Conservation (phyloP, 2,888 invertebrate genomes). For the Acleris emargana region DNA sequence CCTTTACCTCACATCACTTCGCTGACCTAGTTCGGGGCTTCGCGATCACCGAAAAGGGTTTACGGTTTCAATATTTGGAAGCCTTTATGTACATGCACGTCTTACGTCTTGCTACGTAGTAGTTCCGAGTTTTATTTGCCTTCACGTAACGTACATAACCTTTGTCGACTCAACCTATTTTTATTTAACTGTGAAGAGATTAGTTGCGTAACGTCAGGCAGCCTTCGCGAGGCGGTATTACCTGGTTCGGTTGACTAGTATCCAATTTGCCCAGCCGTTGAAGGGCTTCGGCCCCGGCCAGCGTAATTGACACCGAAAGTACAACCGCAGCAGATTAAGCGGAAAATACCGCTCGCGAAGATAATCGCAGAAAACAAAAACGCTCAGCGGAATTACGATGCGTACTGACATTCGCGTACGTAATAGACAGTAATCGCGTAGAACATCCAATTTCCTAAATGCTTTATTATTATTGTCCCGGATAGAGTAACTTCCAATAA, state of each 20-base stretch:
- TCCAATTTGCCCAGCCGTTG: constrained; percentile 76
- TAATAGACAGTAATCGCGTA: constrained; percentile 60
- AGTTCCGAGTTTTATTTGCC: constrained; percentile 42
- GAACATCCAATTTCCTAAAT: constrained; percentile 68
- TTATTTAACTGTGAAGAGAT: constrained; percentile 54
- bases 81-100: constrained; percentile 53
- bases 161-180: constrained; percentile 47
- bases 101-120: constrained; percentile 45
- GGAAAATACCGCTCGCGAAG: constrained; percentile 58
- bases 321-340: constrained; percentile 68
- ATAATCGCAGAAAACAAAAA: constrained; percentile 61
- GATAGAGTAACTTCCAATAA: constrained; percentile 66
- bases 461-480: constrained; percentile 68
- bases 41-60: constrained; percentile 70
- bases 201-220: constrained; percentile 62
- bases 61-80: constrained; percentile 77
- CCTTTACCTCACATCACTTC: constrained; percentile 55
- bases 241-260: constrained; percentile 71
- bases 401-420: constrained; percentile 33
- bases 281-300: constrained; percentile 75
- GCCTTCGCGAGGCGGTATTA: constrained; percentile 72
- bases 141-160: constrained; percentile 34
- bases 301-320: constrained; percentile 77
- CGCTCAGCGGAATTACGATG: constrained; percentile 47
- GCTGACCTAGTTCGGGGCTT: constrained; percentile 71